A percentile compares a stretch with the other conserved stretches of the same genome.
These are phyloP conservation scores for Rhyacichthys aspro DNA, from an alignment of 2,797 vertebrate species.

Conservation along the genomic window DNA sequence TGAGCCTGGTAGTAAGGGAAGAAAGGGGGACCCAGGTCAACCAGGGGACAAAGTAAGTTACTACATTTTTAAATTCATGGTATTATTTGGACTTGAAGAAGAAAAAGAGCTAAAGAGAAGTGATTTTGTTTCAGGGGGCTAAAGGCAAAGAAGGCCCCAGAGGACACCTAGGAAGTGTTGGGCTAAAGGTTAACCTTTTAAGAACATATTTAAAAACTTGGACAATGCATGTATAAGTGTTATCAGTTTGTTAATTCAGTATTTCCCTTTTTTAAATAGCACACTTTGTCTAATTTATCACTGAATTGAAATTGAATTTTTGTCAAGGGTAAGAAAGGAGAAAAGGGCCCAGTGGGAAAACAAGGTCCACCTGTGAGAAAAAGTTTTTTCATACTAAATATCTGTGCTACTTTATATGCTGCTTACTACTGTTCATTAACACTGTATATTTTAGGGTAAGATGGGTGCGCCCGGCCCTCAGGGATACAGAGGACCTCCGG, in stretches of 20 bases:
- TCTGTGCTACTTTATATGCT: background rate
- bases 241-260: background rate
- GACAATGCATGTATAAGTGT: conserved; percentile 1
- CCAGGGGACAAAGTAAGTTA: conserved; percentile 69
- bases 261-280: too few species aligned
- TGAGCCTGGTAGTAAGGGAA: conserved; percentile 66
- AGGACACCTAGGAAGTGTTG: conserved; percentile 60
- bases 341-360: conserved; percentile 68
- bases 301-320: conserved; percentile 11
- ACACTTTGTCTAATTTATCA: too few species aligned
- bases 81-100: background rate
- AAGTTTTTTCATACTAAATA: background rate
- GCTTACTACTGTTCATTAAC: background rate
- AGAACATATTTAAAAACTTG: background rate
- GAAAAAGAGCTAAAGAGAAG: conserved; percentile 4
- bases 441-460: conserved; percentile 63
- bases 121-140: conserved; percentile 67
- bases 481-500: conserved; percentile 74
- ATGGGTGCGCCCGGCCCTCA: conserved; percentile 68
- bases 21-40: conserved; percentile 66
- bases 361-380: conserved; percentile 70
- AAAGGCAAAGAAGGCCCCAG: conserved; percentile 68
- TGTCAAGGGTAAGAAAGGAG: conserved; percentile 73
- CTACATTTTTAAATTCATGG: background rate
- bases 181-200: conserved; percentile 71